phyloP scores from a whole-genome alignment of 2,797 vertebrate species.

The Sebastes diploproa region DNA sequence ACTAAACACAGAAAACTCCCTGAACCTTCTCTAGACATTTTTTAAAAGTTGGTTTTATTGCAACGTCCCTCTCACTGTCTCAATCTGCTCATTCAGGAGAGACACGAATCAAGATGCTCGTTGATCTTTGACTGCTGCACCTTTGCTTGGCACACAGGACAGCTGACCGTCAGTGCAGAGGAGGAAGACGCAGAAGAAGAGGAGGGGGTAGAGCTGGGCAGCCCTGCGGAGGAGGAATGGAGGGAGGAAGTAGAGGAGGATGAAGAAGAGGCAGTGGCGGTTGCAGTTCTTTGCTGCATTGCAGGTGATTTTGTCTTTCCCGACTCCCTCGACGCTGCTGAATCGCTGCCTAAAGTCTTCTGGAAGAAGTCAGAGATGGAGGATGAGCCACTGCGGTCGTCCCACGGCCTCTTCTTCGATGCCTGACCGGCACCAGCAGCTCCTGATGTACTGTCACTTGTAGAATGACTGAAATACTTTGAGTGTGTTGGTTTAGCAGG shows the following conservation, averaged over 20 bases:
- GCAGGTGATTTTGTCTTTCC: slow-evolving; percentile 11
- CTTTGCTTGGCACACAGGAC: slow-evolving; percentile 87
- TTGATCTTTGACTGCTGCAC: slow-evolving; percentile 88
- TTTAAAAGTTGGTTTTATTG: not conserved
- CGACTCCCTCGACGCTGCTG: slow-evolving; percentile 19
- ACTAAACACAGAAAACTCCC: not conserved
- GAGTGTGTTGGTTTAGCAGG: slow-evolving; percentile 16
- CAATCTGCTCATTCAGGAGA: slow-evolving; percentile 57
- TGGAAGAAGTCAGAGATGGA: slow-evolving; percentile 75
- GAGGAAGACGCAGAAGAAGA: slow-evolving; percentile 8
- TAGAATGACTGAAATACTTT: slow-evolving; percentile 35
- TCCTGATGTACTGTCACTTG: not conserved
- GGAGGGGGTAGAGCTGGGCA: not conserved
- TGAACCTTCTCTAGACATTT: not conserved
- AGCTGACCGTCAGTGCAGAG: slow-evolving; percentile 78
- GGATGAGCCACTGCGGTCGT: slow-evolving; percentile 48
- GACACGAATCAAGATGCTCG: slow-evolving; percentile 91
- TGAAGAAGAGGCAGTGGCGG: not conserved
- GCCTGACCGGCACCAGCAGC: not conserved
- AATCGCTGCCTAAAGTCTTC: slow-evolving; percentile 29
- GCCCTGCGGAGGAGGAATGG: slow-evolving; percentile 14
- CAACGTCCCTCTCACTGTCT: not conserved
- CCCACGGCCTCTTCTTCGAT: slow-evolving; percentile 72
- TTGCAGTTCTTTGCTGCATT: slow-evolving; percentile 30
- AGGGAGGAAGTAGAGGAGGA: slow-evolving; percentile 13